These are phyloP conservation scores for Onthophagus sagittarius DNA, from an alignment of 2,888 invertebrate species.

Conservation along the genomic window DNA sequence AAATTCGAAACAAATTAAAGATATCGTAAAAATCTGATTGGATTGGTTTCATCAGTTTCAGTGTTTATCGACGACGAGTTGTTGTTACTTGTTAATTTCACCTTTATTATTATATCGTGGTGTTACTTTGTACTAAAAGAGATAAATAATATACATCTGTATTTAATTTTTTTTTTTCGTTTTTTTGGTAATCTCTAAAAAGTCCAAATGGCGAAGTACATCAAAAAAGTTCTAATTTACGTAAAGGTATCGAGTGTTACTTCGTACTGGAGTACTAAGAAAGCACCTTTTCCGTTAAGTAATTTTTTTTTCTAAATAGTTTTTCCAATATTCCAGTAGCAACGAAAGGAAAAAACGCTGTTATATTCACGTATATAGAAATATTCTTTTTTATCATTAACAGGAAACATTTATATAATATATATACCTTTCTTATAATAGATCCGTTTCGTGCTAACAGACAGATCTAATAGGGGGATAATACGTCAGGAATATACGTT, in stretches of 20 bases:
- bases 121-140: constrained; percentile 46
- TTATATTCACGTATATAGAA: constrained; percentile 35
- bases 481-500: constrained; percentile 45
- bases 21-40: neutral
- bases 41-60: constrained; percentile 1
- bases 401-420: constrained; percentile 53
- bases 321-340: neutral
- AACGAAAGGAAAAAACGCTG: neutral
- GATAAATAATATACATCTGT: constrained; percentile 44
- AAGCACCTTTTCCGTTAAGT: neutral
- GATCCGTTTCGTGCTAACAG: constrained; percentile 49
- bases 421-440: constrained; percentile 43
- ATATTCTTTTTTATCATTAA: constrained; percentile 48
- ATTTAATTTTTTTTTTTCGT: neutral
- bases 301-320: neutral
- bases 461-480: constrained; percentile 46
- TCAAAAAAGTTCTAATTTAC: constrained; percentile 42
- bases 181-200: constrained; percentile 39
- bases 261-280: neutral
- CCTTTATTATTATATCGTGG: constrained; percentile 45
- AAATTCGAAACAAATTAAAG: neutral
- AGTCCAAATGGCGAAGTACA: constrained; percentile 46
- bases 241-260: constrained; percentile 33
- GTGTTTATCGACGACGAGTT: constrained; percentile 1
- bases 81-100: constrained; percentile 34